Percentiles rank a stretch among this genome's conserved stretches.
These are phyloP conservation scores for Coccyzus lansbergi DNA, from an alignment of 2,797 vertebrate genomes.

Conservation along the genomic window DNA sequence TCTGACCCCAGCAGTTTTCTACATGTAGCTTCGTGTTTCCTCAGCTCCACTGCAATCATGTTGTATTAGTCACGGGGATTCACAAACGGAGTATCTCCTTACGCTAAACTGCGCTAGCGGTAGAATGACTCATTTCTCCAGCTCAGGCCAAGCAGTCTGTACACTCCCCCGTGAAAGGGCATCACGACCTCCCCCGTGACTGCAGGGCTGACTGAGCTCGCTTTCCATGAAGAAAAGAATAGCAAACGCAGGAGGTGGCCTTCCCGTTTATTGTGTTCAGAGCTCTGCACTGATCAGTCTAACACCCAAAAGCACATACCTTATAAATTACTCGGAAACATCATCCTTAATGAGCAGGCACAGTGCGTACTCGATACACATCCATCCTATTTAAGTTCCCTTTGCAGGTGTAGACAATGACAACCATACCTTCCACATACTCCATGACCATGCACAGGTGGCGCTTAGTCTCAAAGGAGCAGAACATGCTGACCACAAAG, in stretches of 20 bases:
- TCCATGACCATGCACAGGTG: slow-evolving; percentile 99
- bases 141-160: neutral
- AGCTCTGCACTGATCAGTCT: neutral
- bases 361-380: too few species aligned
- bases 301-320: neutral
- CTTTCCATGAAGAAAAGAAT: neutral
- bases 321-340: neutral
- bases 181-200: neutral
- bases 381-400: neutral
- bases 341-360: neutral
- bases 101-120: neutral
- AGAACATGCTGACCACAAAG: slow-evolving; percentile 98
- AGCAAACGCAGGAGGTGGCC: neutral
- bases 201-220: neutral
- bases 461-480: slow-evolving; percentile 93
- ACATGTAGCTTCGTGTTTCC: neutral
- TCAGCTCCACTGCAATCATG: neutral
- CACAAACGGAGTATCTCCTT: neutral
- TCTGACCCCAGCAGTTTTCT: neutral
- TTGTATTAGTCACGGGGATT: neutral
- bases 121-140: neutral
- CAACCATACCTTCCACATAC: slow-evolving; percentile 90
- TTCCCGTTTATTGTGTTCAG: neutral
- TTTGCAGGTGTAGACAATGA: neutral
- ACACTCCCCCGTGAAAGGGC: neutral